These are phyloP conservation scores for Anarsia innoxiella DNA, from an alignment of 2,888 invertebrate species.

Conservation along the genomic window DNA sequence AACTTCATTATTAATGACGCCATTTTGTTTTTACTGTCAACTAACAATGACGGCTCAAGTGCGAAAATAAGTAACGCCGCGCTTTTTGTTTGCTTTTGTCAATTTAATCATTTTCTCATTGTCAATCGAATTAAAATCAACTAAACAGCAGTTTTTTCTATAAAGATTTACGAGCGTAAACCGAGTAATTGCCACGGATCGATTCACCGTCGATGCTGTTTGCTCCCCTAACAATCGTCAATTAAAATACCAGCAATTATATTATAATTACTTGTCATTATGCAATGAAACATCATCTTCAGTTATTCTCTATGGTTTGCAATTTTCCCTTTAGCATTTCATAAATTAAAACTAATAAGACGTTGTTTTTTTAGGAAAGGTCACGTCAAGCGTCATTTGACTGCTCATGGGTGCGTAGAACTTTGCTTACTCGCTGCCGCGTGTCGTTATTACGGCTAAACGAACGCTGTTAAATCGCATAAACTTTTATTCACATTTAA, in stretches of 20 bases:
- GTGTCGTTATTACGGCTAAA: no score
- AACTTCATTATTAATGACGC: no score
- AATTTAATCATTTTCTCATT: no score
- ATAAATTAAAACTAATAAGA: conserved; percentile 22
- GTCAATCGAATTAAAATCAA: no score
- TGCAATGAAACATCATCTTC: conserved; percentile 33
- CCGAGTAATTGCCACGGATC: conserved; percentile 28
- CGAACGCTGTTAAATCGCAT: no score
- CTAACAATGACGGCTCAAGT: no score
- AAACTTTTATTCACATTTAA: no score
- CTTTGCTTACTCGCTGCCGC: not conserved
- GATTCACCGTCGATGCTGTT: no score
- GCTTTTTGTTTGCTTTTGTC: no score
- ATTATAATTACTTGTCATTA: conserved; percentile 43
- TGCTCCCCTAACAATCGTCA: conserved; percentile 39
- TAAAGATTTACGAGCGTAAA: conserved; percentile 9
- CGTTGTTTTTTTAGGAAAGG: conserved; percentile 3
- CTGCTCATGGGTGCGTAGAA: conserved; percentile 4
- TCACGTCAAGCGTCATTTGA: conserved; percentile 8
- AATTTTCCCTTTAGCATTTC: conserved; percentile 31
- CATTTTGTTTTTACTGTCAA: no score
- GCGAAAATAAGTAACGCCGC: no score
- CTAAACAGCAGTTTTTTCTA: no score
- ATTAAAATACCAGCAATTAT: conserved; percentile 59
- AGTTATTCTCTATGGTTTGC: conserved; percentile 27